Percentiles rank a stretch among this genome's conserved stretches.
phyloP scores from a whole-genome alignment of 2,797 vertebrate genomes.

The Leptodactylus fallax region DNA sequence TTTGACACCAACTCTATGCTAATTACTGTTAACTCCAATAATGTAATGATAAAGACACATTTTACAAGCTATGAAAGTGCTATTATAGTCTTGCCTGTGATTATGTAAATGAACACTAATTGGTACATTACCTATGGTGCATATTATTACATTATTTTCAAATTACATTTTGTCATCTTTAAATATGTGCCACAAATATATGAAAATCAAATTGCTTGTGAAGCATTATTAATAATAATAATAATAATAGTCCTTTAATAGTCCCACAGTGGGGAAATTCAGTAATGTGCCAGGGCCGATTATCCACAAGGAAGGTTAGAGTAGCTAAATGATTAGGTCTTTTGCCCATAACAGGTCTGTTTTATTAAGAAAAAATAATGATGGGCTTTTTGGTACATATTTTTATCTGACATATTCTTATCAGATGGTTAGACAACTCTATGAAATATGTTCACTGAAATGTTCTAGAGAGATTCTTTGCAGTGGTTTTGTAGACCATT shows the following conservation, averaged over 20 bases:
- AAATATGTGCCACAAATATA: constrained; percentile 12
- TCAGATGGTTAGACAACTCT: background rate
- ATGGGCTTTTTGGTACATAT: background rate
- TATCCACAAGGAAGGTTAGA: background rate
- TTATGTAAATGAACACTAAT: constrained; percentile 52
- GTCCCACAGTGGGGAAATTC: no score
- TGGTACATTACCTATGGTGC: constrained; percentile 42
- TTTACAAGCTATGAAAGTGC: constrained; percentile 48
- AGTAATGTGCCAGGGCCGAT: background rate
- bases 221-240: no score
- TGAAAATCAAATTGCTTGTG: constrained; percentile 2
- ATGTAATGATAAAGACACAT: constrained; percentile 39
- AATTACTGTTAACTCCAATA: constrained; percentile 35
- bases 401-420: background rate
- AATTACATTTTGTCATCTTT: constrained; percentile 43
- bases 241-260: no score
- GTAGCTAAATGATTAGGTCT: background rate
- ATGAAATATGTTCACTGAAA: background rate
- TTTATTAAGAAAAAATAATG: background rate
- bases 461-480: background rate
- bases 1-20: constrained; percentile 27
- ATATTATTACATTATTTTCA: constrained; percentile 47
- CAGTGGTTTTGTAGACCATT: no score
- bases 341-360: background rate
- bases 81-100: constrained; percentile 33